phyloP scores from a whole-genome alignment of 2,797 vertebrate species.

The Tauraco hartlaubi region DNA sequence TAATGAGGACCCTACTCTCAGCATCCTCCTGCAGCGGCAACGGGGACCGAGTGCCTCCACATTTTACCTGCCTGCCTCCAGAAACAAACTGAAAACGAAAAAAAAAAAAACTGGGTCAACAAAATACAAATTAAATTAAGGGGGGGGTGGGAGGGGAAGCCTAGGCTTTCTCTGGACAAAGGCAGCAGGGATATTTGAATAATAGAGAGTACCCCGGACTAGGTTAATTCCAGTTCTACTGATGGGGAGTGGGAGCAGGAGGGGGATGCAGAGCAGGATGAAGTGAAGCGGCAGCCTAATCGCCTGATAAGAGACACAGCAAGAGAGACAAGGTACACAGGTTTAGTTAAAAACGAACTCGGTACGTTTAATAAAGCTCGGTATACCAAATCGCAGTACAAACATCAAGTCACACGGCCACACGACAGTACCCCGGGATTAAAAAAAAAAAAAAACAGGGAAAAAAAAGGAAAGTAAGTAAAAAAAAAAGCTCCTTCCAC shows the following conservation, averaged over 20 bases:
- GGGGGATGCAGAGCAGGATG: slow-evolving; percentile 78
- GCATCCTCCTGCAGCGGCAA: neutral
- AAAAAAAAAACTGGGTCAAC: neutral
- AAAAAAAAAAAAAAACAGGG: neutral
- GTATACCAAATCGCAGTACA: slow-evolving; percentile 95
- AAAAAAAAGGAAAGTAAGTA: neutral
- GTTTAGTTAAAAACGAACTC: slow-evolving; percentile 94
- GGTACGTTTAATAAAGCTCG: slow-evolving; percentile 97
- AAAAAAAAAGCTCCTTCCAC: slow-evolving; percentile 82
- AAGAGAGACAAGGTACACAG: slow-evolving; percentile 98
- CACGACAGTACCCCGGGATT: slow-evolving; percentile 86
- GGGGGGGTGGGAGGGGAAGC: neutral
- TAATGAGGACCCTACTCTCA: neutral
- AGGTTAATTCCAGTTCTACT: slow-evolving; percentile 71
- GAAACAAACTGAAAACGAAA: neutral
- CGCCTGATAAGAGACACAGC: slow-evolving; percentile 91
- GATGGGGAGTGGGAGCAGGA: slow-evolving; percentile 72
- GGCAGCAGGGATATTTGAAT: slow-evolving; percentile 93
- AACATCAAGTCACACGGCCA: slow-evolving; percentile 92
- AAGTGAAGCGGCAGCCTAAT: slow-evolving; percentile 87
- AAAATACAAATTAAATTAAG: neutral
- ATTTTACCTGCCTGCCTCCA: neutral
- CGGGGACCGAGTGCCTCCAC: neutral
- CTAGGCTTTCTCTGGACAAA: slow-evolving; percentile 62
- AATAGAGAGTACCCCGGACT: slow-evolving; percentile 84